A percentile compares a stretch with the other conserved stretches of the same genome.
Evolutionary conservation across 2,888 invertebrate species (phyloP).

Genomic region (Plebejus argus): DNA sequence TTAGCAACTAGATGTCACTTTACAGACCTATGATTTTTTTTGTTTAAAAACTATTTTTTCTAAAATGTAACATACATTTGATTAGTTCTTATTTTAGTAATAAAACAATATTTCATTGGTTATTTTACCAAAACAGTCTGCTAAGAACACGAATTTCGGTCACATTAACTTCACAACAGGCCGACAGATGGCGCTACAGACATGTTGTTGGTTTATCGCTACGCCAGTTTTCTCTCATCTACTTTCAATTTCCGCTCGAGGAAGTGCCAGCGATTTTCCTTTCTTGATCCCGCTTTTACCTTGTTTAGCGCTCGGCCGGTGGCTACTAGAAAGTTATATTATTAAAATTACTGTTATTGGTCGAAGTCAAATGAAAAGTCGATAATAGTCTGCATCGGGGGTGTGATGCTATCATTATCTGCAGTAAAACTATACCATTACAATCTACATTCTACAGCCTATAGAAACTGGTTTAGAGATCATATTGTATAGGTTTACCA

Average conservation of each 20-base stretch:
- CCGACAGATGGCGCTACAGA: conserved; percentile 54
- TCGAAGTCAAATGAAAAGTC: conserved; percentile 15
- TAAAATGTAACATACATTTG: no score
- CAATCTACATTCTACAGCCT: background rate
- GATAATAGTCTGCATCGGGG: background rate
- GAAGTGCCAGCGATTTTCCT: conserved; percentile 74
- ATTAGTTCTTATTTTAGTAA: background rate
- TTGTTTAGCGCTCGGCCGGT: conserved; percentile 44
- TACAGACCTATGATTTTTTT: background rate
- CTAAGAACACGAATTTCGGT: background rate
- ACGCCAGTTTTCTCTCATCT: conserved; percentile 67
- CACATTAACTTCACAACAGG: background rate
- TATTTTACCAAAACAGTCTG: background rate
- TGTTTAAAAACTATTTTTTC: background rate
- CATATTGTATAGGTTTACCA: no score
- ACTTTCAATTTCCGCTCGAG: conserved; percentile 79
- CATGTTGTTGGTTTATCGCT: conserved; percentile 42
- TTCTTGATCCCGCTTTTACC: conserved; percentile 72
- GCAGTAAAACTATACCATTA: conserved; percentile 16
- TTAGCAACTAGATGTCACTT: conserved; percentile 27
- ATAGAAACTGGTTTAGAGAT: conserved; percentile 3
- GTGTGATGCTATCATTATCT: conserved; percentile 7
- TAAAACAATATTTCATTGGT: background rate
- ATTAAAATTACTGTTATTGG: conserved; percentile 32
- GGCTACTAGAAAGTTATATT: conserved; percentile 54